These are phyloP conservation scores for Agrotis puta DNA, from an alignment of 2,888 invertebrate species.

Conservation along the genomic window DNA sequence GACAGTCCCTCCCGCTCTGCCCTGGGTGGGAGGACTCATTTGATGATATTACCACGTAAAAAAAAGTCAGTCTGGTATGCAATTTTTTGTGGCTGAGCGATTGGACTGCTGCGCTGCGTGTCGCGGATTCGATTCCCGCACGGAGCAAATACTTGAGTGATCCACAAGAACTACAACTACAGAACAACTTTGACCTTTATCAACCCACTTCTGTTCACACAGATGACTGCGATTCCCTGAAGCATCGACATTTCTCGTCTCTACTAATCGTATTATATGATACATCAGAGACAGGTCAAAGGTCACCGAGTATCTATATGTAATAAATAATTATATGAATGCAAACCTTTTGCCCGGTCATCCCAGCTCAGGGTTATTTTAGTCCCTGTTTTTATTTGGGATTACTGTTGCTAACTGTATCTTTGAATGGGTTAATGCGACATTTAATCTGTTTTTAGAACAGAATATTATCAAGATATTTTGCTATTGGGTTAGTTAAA, in stretches of 20 bases:
- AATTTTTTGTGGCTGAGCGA: too few species aligned
- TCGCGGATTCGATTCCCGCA: too few species aligned
- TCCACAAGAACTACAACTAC: too few species aligned
- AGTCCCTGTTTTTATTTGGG: slow-evolving; percentile 1
- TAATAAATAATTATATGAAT: slow-evolving; percentile 21
- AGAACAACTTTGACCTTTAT: neutral
- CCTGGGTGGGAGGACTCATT: too few species aligned
- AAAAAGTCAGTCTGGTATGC: too few species aligned
- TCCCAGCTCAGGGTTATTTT: slow-evolving; percentile 1
- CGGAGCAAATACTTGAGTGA: too few species aligned
- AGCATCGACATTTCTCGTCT: slow-evolving; percentile 18
- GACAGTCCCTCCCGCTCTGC: too few species aligned
- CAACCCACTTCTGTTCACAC: neutral
- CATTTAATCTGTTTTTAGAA: too few species aligned
- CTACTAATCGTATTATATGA: slow-evolving; percentile 15
- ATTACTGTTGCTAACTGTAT: slow-evolving; percentile 23
- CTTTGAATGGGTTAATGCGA: neutral
- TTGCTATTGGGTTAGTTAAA: too few species aligned
- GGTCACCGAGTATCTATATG: slow-evolving; percentile 29
- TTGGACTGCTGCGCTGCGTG: too few species aligned
- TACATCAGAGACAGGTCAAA: slow-evolving; percentile 12
- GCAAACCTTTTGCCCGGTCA: slow-evolving; percentile 4
- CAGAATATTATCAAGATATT: too few species aligned
- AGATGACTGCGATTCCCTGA: slow-evolving; percentile 24
- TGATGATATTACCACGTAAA: too few species aligned